A percentile compares a stretch with the other conserved stretches of the same genome.
Conservation (phyloP, 2,113 vertebrate genomes). For the Poeciliopsis turrubarensis region DNA sequence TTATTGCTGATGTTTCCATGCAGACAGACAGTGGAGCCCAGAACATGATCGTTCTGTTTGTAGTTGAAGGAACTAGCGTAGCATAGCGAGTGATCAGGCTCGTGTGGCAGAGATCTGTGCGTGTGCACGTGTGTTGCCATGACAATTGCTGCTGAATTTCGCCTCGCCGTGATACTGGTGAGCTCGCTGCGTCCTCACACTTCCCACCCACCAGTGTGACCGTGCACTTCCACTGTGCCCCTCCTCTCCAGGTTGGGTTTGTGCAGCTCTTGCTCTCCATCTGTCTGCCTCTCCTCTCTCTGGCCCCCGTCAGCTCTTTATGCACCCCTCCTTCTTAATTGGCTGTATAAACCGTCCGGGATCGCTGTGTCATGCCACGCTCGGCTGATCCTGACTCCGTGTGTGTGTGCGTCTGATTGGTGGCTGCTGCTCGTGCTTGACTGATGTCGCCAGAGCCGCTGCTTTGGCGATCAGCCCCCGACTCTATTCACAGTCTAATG, state of each 20-base stretch:
- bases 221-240: constrained; percentile 23
- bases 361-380: constrained; percentile 41
- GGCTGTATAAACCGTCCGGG: constrained; percentile 24
- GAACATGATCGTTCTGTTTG: not conserved
- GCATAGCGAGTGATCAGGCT: not conserved
- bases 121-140: constrained; percentile 38
- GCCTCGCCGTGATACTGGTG: constrained; percentile 5
- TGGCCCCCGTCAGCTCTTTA: constrained; percentile 1
- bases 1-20: not conserved
- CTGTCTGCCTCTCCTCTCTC: constrained; percentile 44
- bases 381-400: constrained; percentile 24
- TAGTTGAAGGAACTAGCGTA: not conserved
- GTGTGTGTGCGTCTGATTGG: constrained; percentile 1
- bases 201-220: constrained; percentile 58
- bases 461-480: constrained; percentile 29
- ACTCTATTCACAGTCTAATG: constrained; percentile 47
- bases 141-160: constrained; percentile 32
- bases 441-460: constrained; percentile 56
- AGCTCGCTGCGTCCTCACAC: constrained; percentile 30
- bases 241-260: constrained; percentile 2
- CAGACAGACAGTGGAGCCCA: not conserved
- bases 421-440: constrained; percentile 53
- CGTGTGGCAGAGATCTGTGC: not conserved
- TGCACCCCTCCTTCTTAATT: constrained; percentile 47
- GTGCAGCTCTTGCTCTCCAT: constrained; percentile 44